Base-by-base conservation (phyloP, 2,113 vertebrate species). In the Lepisosteus oculatus region DNA sequence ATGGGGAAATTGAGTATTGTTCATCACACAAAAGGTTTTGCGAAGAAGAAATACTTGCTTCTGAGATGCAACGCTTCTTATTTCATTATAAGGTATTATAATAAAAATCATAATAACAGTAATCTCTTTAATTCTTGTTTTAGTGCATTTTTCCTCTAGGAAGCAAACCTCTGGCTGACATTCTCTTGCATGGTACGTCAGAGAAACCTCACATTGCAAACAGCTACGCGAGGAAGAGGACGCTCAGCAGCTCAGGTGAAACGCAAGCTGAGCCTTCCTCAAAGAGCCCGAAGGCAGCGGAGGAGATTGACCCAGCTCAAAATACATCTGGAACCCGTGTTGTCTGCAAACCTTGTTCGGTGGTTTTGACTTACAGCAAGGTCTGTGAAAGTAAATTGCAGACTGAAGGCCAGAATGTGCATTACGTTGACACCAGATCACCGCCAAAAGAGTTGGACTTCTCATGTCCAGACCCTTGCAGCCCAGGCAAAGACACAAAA, bases 81-180 rank as follows among this genome's bases (percentile, higher is more conserved):
- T 29, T 29, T 29, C 17, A 29, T 29, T 29, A 29, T 29, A 29
- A 29, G 17, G 17, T 29, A 29, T 29, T 29, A 29, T 29, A 29
- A 29, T 29, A 29, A 29, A 29, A 29, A 29, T 29, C 17, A 29
- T 29, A 29, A 29, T 29, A 29, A 29, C 17, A 29, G 17, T 1
- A 29, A 29, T 29, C 17, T 29, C 17, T 29, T 29, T 29, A 76
- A 75, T 45, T 68, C 79, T 62, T 67, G 15, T 77, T 77, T 7
- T 77, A 98, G 97, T 99, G 97, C 83, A 95, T 98, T 76, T 99
- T 95, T 82, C 97, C 97, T 12, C 85, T 99, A 80, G 95, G 96
- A 75, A 94, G 85, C 80, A 89, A 83, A 56, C 86, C 95, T 4
- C 76, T 95, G 83, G 93, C 86, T 82, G 93, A 93, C 76, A 80